Evolutionary conservation across 1,140 invertebrate species (phyloP), one percentile per base, ranked within the genome.

Genomic region (Drosophila kohkoa): DNA sequence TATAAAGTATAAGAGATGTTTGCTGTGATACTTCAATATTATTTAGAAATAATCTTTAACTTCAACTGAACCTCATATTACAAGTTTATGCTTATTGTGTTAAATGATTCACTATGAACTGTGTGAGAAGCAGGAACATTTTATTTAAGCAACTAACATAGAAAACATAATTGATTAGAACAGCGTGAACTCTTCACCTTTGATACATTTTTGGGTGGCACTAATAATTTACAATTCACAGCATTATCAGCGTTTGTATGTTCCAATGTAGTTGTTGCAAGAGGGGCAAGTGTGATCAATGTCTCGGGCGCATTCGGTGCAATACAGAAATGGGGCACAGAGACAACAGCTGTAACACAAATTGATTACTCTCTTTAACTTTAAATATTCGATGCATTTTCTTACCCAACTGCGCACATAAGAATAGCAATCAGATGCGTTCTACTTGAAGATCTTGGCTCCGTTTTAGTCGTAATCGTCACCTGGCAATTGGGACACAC

Each of bases 401-500:
- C 51, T 38, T 49, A 71, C 59, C 25, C 3, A 4, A 45, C 1
- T 2, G n/a, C 2, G 8, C 63, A 72, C 11, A 71, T 15, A n/a
- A 71, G 7, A 1, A 71, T 28, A 3, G 68, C 68, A 16, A 71
- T 16, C 1, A 71, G 0, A 46, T 71, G 68, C 0, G 59, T 71
- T 10, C n/a, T 54, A 0, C 13, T 30, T 11, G 68, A 38, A 5
- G 59, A 11, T 16, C 38, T 64, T 11, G n/a, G 1, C 10, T 16
- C 10, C 2, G 16, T 16, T 2, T 2, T 8, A 0, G 59, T 57
- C 30, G 16, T 48, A 30, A 71, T 20, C 32, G 46, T 30, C 41
- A 48, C 4, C 11, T 71, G 51, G 28, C 68, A 71, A 3, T 7
- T 35, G 11, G 41, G 30, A 4, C 68, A 71, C 7, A 38, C 7